Base-by-base conservation (phyloP, 2,797 vertebrate genomes). In the Gymnoscopelus braueri region DNA sequence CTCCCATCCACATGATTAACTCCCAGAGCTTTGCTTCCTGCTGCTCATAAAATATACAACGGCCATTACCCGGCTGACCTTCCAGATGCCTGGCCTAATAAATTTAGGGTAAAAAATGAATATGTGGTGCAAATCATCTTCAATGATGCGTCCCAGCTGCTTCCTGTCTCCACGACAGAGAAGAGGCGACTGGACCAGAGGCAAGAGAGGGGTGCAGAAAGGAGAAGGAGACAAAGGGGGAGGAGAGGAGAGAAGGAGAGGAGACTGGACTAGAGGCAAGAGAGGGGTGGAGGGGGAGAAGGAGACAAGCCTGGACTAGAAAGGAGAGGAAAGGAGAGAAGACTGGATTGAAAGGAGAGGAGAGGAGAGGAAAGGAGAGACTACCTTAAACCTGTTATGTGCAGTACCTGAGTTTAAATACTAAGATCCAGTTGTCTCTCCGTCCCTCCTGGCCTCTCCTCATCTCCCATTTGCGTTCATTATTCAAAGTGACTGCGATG, bases 31-130 rank as follows among this genome's bases (percentile, higher is more conserved):
- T 74, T 75, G 82, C 76, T 80, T 84, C 77, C 73, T 79, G 66
- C 79, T 78, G 77, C 80, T 88, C 84, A 89, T 91, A 84, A 90
- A 89, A 92, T 85, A 90, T 89, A 89, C 85, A 91, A 86, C 73
- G 81, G 78, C 79, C 75, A 82, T 91, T 88, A 87, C 66, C 63
- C 61, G 1, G 39, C 74, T 86, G 82, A 90, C 84, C 86, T 84
- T 87, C 86, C 81, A 79, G 82, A 85, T 84, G 87, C 82, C 68
- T 77, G 70, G 79, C 54, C 79, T 86, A 83, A 91, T 91, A 89
- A 86, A 89, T 89, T 89, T 84, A 69, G 80, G 78, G 80, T 84
- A 77, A 81, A 89, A 84, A 88, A 89, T 82, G 75, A 84, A 80
- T 80, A 82, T 71, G 77, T 77, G 78, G 73, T 75, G 70, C 83